Evolutionary conservation across 1,140 invertebrate genomes (phyloP).

Genomic region (Drosophila virilis): DNA sequence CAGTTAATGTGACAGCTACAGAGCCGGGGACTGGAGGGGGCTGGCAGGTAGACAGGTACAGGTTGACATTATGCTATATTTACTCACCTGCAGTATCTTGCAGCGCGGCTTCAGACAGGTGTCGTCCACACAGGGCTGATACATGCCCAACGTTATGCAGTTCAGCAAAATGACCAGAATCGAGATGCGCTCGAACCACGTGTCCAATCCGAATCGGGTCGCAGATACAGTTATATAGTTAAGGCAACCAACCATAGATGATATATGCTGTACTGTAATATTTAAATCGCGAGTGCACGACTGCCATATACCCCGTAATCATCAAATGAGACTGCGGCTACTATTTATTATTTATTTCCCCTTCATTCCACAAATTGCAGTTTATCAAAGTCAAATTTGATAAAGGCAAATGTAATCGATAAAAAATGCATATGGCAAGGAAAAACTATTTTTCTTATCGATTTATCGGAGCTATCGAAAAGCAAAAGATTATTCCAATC

Average conservation of each 20-base stretch:
- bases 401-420: no score
- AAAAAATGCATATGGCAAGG: no score
- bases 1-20: slow-evolving; percentile 74
- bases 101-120: slow-evolving; percentile 96
- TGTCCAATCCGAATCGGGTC: slow-evolving; percentile 84
- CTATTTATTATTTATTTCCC: no score
- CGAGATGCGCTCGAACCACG: slow-evolving; percentile 99
- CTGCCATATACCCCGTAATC: no score
- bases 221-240: slow-evolving; percentile 36
- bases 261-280: background rate
- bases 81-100: slow-evolving; percentile 94
- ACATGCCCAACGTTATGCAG: slow-evolving; percentile 99
- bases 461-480: no score
- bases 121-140: slow-evolving; percentile 98
- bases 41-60: background rate
- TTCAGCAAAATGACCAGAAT: slow-evolving; percentile 99
- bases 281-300: no score
- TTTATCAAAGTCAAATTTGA: no score
- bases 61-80: slow-evolving; percentile 4
- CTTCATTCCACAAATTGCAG: no score
- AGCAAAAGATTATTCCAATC: no score
- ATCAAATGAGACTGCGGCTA: no score
- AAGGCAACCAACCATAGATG: slow-evolving; percentile 31
- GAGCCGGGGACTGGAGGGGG: slow-evolving; percentile 17
- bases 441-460: no score